phyloP scores from a whole-genome alignment of 2,797 vertebrate genomes.

The Pseudomugil gertrudae region DNA sequence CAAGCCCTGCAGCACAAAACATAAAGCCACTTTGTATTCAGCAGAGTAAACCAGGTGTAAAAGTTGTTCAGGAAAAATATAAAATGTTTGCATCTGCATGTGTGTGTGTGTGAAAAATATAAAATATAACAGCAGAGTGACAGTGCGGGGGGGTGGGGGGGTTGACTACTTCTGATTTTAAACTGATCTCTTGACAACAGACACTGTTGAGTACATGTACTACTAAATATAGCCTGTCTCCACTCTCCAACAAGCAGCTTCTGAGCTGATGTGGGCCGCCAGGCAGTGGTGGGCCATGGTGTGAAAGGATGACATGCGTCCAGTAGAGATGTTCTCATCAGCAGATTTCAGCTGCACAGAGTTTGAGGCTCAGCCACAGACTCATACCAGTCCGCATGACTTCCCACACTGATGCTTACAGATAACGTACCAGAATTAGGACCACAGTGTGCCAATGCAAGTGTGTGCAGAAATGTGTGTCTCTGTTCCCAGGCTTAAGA shows the following conservation, averaged over 20 bases:
- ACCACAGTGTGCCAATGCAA: conserved; percentile 33
- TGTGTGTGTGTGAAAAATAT: too few relatives aligned
- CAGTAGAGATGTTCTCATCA: conserved; percentile 66
- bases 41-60: conserved; percentile 10
- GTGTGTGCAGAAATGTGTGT: conserved; percentile 1
- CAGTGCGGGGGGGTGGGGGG: background rate
- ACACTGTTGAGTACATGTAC: conserved; percentile 42
- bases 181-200: conserved; percentile 26
- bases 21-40: conserved; percentile 10
- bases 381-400: conserved; percentile 81
- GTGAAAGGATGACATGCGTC: conserved; percentile 59
- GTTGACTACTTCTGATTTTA: conserved; percentile 37
- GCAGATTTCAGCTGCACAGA: conserved; percentile 50
- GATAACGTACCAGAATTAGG: conserved; percentile 73
- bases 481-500: conserved; percentile 36
- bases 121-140: background rate
- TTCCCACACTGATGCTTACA: conserved; percentile 74
- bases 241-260: conserved; percentile 40
- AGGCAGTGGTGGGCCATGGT: conserved; percentile 47
- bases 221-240: conserved; percentile 55
- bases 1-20: conserved; percentile 18
- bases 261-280: conserved; percentile 52
- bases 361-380: conserved; percentile 59
- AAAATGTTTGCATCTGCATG: too few relatives aligned
- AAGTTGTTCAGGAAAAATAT: background rate